Evolutionary conservation across 2,888 invertebrate species (phyloP), one percentile per base, ranked within the genome.

Genomic region (Monochamus alternatus): DNA sequence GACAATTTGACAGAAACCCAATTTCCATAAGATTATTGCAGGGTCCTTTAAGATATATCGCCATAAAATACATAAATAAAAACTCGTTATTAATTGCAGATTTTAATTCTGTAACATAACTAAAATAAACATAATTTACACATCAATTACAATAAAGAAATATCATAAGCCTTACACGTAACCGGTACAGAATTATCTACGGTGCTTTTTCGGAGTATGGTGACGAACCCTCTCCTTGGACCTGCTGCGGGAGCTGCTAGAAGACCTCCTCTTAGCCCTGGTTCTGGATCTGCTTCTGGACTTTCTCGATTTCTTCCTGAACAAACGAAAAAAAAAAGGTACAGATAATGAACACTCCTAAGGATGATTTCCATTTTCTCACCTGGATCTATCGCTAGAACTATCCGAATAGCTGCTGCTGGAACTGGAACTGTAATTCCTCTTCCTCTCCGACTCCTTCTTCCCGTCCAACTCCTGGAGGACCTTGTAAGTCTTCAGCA

Each of bases 401-500:
- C 77, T 79, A 38, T 80, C 80, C 58, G 82, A 79, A 51, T 60
- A 60, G 72, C 85, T 85, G 71, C 85, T 85, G 38, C 85, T 86
- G 44, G 84, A 83, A 69, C 85, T 85, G 7, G 83, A 84, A 43
- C 84, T 83, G 58, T 81, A 82, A 67, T 83, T 83, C 8, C 80
- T 78, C 30, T 78, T 81, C 30, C 81, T 74, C 9, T 77, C 82
- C 5, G 76, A 60, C 47, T 81, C 76, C 52, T 82, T 82, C 75
- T 86, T 86, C 64, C 87, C 86, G 75, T 87, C 88, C 69, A 88
- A 78, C 79, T 89, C 87, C 80, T 88, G 87, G 52, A 88, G 79
- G 9, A 87, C 89, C 78, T 88, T 89, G 74, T 88, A 88, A 0
- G 88, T 89, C 81, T 89, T 88, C 70, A 89, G 69, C 55, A 89